Conservation (phyloP, 2,113 vertebrate species). For the Hirundichthys speculiger region DNA sequence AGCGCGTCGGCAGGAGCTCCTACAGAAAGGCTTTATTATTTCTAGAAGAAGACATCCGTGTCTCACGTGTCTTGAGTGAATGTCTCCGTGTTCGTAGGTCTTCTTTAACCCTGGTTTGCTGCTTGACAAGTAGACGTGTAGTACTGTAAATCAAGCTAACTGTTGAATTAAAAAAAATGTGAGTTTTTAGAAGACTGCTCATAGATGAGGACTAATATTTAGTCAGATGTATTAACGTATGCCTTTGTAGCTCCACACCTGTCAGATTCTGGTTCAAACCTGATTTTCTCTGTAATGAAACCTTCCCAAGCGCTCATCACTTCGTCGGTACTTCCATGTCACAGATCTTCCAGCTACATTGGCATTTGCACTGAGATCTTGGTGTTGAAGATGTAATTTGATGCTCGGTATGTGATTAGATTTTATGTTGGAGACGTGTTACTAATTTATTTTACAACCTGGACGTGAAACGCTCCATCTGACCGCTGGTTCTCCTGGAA, state of each 20-base stretch:
- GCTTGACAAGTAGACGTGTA: slow-evolving; percentile 94
- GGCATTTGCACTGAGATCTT: slow-evolving; percentile 94
- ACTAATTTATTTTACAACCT: slow-evolving; percentile 95
- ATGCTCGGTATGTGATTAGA: slow-evolving; percentile 79
- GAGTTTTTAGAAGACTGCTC: slow-evolving; percentile 91
- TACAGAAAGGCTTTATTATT: too few relatives aligned
- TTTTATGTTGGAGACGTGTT: slow-evolving; percentile 85
- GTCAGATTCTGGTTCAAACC: slow-evolving; percentile 68
- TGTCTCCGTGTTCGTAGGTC: slow-evolving; percentile 67
- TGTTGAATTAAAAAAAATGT: slow-evolving; percentile 88
- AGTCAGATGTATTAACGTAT: slow-evolving; percentile 80
- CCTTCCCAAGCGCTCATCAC: slow-evolving; percentile 73
- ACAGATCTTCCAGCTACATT: slow-evolving; percentile 85
- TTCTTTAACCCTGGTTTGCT: slow-evolving; percentile 85
- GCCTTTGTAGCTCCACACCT: slow-evolving; percentile 80
- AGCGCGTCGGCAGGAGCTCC: too few relatives aligned
- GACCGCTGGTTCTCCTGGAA: too few relatives aligned
- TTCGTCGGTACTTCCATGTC: slow-evolving; percentile 79
- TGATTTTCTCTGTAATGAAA: slow-evolving; percentile 27
- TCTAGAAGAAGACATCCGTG: slow-evolving; percentile 61
- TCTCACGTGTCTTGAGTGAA: slow-evolving; percentile 79
- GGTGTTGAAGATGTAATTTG: slow-evolving; percentile 83
- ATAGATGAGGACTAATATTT: slow-evolving; percentile 91
- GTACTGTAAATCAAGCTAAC: slow-evolving; percentile 94
- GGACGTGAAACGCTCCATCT: not conserved